Percentiles rank a stretch among this genome's conserved stretches.
Conservation (phyloP, 2,888 invertebrate genomes). For the Eutolmus rufibarbis region DNA sequence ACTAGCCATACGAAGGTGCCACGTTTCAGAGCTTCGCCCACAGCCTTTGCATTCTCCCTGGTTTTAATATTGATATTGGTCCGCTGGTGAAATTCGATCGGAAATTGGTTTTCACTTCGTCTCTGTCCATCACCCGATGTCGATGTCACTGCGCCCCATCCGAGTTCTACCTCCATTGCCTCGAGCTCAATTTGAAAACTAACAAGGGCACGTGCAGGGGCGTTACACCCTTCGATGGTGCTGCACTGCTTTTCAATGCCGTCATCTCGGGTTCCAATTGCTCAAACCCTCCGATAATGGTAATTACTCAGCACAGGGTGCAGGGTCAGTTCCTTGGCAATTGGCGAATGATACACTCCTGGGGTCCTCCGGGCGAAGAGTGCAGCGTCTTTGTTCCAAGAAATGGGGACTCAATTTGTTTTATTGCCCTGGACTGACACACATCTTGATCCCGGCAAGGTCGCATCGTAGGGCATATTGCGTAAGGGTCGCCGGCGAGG, state of each 20-base stretch:
- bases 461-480: neutral
- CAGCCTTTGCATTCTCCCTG: neutral
- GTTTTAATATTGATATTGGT: neutral
- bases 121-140: neutral
- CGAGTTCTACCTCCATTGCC: neutral
- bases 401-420: conserved; percentile 9
- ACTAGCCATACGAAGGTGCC: neutral
- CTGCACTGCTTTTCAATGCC: neutral
- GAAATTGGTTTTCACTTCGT: neutral
- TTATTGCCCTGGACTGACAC: neutral
- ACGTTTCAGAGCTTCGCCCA: neutral
- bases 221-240: neutral
- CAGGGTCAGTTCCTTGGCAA: conserved; percentile 12
- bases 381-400: neutral
- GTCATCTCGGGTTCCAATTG: conserved; percentile 14
- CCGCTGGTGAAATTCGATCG: neutral
- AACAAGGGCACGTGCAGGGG: conserved; percentile 23
- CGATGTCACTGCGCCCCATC: neutral
- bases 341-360: neutral
- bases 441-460: conserved; percentile 7
- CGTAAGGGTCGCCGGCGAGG: neutral
- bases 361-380: neutral
- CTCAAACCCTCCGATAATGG: conserved; percentile 3
- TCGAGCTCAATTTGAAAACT: neutral
- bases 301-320: neutral